These are phyloP conservation scores for Dendroctonus valens DNA, from an alignment of 1,140 invertebrate genomes.

Conservation along the genomic window DNA sequence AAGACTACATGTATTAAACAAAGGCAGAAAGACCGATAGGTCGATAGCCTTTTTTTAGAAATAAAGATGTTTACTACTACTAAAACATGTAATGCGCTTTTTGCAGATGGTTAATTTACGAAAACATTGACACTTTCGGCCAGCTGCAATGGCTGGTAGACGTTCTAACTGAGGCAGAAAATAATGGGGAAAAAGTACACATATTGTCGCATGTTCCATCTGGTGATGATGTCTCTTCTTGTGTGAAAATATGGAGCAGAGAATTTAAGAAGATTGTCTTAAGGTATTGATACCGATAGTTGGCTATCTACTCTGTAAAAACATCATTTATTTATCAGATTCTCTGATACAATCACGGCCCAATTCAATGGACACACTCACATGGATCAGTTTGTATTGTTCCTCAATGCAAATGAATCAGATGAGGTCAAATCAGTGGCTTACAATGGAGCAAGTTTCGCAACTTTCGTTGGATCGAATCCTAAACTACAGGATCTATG, in stretches of 20 bases:
- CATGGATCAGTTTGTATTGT: slow-evolving; percentile 71
- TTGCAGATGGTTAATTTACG: slow-evolving; percentile 60
- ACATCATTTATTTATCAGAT: slow-evolving; percentile 41
- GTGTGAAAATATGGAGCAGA: slow-evolving; percentile 64
- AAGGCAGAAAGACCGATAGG: no score
- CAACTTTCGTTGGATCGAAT: slow-evolving; percentile 67
- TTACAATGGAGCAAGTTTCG: slow-evolving; percentile 78
- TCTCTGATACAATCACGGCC: slow-evolving; percentile 62
- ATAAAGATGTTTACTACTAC: no score
- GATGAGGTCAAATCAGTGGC: slow-evolving; percentile 59
- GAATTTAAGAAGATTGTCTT: slow-evolving; percentile 63
- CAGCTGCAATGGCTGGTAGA: slow-evolving; percentile 79
- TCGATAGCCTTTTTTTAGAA: no score
- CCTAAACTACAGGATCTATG: slow-evolving; percentile 78
- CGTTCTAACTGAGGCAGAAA: slow-evolving; percentile 68
- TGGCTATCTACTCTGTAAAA: background rate
- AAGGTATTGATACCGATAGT: slow-evolving; percentile 46
- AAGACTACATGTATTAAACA: no score
- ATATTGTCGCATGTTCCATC: slow-evolving; percentile 83
- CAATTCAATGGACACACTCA: slow-evolving; percentile 85
- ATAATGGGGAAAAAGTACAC: slow-evolving; percentile 71
- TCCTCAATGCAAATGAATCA: slow-evolving; percentile 57
- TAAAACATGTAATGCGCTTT: no score
- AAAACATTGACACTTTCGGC: slow-evolving; percentile 61
- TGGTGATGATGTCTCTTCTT: slow-evolving; percentile 47